Base-by-base conservation (phyloP, 2,888 invertebrate genomes). In the Patella ulyssiponensis region DNA sequence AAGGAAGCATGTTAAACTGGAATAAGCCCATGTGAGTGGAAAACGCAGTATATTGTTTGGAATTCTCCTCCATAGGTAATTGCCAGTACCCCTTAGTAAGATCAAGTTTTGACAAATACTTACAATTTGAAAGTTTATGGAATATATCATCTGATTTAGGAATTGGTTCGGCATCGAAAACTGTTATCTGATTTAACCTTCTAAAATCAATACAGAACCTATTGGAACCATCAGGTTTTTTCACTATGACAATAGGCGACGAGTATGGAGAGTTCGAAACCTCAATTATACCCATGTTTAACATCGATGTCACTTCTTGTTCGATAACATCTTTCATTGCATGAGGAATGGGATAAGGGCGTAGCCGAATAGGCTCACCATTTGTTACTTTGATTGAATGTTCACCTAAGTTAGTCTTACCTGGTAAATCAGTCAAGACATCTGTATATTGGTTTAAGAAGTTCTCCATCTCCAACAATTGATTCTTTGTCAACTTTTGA, bases 191-290 rank as follows among this genome's bases (percentile, higher is more conserved):
- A 71, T 86, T 87, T 2, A 83, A 27, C 23, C 51, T 71, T 27
- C 85, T 64, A 54, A 80, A 82, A 76, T 86, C 83, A 58, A 84
- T 80, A 75, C 82, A 83, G 58, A 83, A 81, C 44, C 85, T 74
- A 54, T 75, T 79, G 2, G 76, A 73, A 3, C 77, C 74, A 76
- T 82, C 84, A 33, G 74, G 73, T 69, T 84, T 85, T 54, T 76
- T 80, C 17, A 81, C 80, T 12, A 83, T 52, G 1, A 84, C 79
- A 15, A 81, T 56, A 53, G 84, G 83, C 12, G 83, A 78, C 27
- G 77, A 76, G 76, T 81, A 86, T 54, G 81, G 78, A 69, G 77
- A 77, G 27, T 76, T 33, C 3, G 83, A 84, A 5, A 78, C 76
- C 74, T 83, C 81, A 23, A 83, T 82, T 20, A 84, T 73, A 14